Percentiles rank a stretch among this genome's conserved stretches.
Conservation (phyloP, 2,113 vertebrate species). For the Eulacestoma nigropectus region DNA sequence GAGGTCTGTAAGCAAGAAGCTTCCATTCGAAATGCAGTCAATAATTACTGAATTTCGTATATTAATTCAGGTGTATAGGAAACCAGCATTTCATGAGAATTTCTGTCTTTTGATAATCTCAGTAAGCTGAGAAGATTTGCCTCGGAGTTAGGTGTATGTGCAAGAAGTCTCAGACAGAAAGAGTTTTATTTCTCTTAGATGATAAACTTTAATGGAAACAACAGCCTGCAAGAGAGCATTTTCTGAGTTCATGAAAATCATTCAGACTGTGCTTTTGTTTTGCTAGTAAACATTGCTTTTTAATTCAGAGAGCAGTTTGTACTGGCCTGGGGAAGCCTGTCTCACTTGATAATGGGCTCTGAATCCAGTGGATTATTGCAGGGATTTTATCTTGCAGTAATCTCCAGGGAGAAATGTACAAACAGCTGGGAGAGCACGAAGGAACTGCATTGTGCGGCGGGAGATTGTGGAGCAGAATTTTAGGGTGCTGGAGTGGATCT, state of each 20-base stretch:
- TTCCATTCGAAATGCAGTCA: not conserved
- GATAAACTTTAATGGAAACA: not conserved
- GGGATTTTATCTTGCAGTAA: slow-evolving; percentile 87
- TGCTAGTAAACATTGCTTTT: slow-evolving; percentile 40
- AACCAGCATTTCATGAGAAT: not conserved
- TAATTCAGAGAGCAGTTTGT: slow-evolving; percentile 69
- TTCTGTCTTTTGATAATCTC: not conserved
- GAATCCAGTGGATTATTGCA: slow-evolving; percentile 87
- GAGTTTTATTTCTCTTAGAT: not conserved
- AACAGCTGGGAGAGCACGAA: slow-evolving; percentile 71
- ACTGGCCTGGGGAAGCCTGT: slow-evolving; percentile 58
- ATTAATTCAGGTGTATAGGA: not conserved
- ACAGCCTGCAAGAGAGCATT: not conserved
- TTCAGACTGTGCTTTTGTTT: slow-evolving; percentile 15
- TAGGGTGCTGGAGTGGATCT: not conserved
- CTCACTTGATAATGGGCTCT: slow-evolving; percentile 81
- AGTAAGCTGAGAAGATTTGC: not conserved
- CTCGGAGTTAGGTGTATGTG: not conserved
- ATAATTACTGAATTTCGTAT: not conserved
- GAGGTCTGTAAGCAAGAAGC: not conserved
- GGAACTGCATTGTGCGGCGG: slow-evolving; percentile 30
- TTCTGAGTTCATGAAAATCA: not conserved
- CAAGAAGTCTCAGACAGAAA: not conserved
- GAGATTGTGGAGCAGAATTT: slow-evolving; percentile 27
- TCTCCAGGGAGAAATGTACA: slow-evolving; percentile 71